phyloP scores from a whole-genome alignment of 2,888 invertebrate genomes.

The Uropetala carovei region DNA sequence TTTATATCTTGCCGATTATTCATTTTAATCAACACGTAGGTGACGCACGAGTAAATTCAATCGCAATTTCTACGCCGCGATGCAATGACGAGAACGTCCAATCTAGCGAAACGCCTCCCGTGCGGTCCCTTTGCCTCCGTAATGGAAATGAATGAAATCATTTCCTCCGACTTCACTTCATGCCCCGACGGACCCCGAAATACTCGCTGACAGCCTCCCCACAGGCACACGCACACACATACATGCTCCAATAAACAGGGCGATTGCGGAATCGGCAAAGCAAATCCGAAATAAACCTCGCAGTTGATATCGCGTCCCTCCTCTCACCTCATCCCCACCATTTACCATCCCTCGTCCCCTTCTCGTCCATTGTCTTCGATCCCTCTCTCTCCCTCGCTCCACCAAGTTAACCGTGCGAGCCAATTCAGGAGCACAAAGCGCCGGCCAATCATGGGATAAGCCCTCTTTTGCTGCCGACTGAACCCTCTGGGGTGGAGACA shows the following conservation, averaged over 20 bases:
- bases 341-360: not conserved
- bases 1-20: no score
- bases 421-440: constrained; percentile 57
- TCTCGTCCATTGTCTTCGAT: not conserved
- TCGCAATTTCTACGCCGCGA: not conserved
- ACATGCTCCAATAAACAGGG: constrained; percentile 46
- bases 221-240: not conserved
- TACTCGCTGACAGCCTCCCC: constrained; percentile 8
- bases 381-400: not conserved
- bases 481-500: not conserved
- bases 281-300: constrained; percentile 62
- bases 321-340: not conserved
- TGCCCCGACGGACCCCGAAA: not conserved
- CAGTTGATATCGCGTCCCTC: constrained; percentile 53
- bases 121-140: not conserved
- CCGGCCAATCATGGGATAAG: constrained; percentile 60
- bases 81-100: constrained; percentile 5
- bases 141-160: constrained; percentile 28
- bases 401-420: constrained; percentile 21
- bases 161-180: constrained; percentile 35
- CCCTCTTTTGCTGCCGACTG: constrained; percentile 48
- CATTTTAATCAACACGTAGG: not conserved
- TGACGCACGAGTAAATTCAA: not conserved
- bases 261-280: constrained; percentile 55
- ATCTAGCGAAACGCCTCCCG: not conserved